A percentile compares a stretch with the other conserved stretches of the same genome.
phyloP scores from a whole-genome alignment of 2,888 invertebrate genomes.

The Amiota mariae region DNA sequence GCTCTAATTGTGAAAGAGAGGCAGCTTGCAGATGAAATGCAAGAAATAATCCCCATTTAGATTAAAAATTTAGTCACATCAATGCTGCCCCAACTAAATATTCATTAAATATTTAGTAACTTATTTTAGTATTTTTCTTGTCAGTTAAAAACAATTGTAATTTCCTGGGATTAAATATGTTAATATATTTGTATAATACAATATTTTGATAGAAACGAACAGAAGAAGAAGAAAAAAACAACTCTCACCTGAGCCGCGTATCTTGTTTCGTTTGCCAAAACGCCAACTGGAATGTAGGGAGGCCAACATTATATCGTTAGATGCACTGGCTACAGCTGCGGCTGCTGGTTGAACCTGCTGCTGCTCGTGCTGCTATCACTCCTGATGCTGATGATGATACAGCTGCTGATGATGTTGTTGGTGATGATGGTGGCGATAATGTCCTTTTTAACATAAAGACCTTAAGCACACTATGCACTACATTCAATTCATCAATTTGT shows the following conservation, averaged over 20 bases:
- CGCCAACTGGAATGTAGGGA: constrained; percentile 72
- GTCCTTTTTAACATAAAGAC: too few species aligned
- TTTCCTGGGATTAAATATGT: too few species aligned
- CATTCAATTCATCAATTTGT: too few species aligned
- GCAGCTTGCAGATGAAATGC: not conserved
- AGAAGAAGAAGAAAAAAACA: not conserved
- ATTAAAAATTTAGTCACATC: not conserved
- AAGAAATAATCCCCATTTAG: too few species aligned
- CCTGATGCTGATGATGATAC: not conserved
- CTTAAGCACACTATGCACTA: too few species aligned
- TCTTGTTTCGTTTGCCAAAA: constrained; percentile 71
- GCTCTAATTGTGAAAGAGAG: constrained; percentile 33
- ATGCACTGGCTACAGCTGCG: not conserved
- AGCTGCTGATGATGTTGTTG: too few species aligned
- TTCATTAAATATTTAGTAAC: too few species aligned
- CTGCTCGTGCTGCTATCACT: constrained; percentile 1
- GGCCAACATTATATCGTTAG: constrained; percentile 57
- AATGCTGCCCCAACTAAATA: too few species aligned
- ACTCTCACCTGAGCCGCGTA: constrained; percentile 72
- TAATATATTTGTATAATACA: not conserved
- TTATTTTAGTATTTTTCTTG: too few species aligned
- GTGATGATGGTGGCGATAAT: too few species aligned
- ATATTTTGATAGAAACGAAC: too few species aligned
- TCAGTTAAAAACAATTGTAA: too few species aligned
- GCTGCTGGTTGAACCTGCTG: not conserved